Conservation (phyloP, 2,113 vertebrate species). For the Myotis brandtii region DNA sequence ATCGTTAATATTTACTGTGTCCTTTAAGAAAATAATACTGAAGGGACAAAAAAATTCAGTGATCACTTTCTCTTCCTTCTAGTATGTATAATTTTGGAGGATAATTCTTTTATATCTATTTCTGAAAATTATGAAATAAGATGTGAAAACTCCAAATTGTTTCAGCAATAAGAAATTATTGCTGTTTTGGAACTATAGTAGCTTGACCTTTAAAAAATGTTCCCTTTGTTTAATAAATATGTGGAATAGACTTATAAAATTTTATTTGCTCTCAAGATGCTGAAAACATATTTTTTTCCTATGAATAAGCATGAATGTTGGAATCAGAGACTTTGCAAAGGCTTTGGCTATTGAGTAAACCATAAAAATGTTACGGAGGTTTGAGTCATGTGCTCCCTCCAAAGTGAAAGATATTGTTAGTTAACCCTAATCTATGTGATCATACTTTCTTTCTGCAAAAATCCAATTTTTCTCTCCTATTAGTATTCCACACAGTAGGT, state of each 20-base stretch:
- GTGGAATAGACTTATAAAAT: conserved; percentile 43
- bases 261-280: conserved; percentile 47
- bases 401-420: conserved; percentile 20
- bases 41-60: background rate
- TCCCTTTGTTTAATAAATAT: conserved; percentile 51
- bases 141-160: conserved; percentile 12
- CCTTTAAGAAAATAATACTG: conserved; percentile 40
- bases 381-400: background rate
- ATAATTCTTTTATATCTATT: conserved; percentile 8
- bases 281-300: conserved; percentile 32
- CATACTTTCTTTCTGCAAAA: conserved; percentile 1
- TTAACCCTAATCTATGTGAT: background rate
- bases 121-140: conserved; percentile 40
- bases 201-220: conserved; percentile 48
- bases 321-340: conserved; percentile 28
- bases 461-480: background rate
- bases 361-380: background rate
- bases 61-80: conserved; percentile 13
- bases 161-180: conserved; percentile 34
- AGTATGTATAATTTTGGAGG: background rate
- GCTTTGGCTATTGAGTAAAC: conserved; percentile 3
- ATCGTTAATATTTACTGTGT: conserved; percentile 35
- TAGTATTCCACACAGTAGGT: background rate
- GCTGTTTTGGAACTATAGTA: background rate
- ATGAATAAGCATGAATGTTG: background rate